These are phyloP conservation scores for Mellivora capensis DNA, from an alignment of 2,113 vertebrate species.

Conservation along the genomic window DNA sequence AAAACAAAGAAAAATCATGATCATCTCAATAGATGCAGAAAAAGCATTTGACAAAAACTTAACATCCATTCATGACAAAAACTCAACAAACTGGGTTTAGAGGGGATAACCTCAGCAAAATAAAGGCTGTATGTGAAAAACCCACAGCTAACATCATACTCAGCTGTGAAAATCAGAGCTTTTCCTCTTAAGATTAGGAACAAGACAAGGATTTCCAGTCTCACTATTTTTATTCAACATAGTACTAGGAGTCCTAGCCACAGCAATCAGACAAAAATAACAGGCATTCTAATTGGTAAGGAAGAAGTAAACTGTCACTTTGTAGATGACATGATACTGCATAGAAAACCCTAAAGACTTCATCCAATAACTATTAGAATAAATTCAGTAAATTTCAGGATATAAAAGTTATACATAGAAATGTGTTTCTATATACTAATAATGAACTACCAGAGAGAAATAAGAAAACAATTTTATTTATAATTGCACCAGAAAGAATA, in stretches of 20 bases:
- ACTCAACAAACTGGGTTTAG: not conserved
- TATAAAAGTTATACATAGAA: not conserved
- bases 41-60: not conserved
- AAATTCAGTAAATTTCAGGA: not conserved
- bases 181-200: not conserved
- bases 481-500: not conserved
- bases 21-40: not conserved
- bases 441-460: not conserved
- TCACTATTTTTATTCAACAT: not conserved
- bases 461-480: not conserved
- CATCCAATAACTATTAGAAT: not conserved
- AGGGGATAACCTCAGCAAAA: not conserved
- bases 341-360: not conserved
- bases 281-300: not conserved
- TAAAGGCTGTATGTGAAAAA: not conserved
- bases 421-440: not conserved
- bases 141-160: not conserved
- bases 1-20: not conserved
- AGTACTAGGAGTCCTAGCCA: not conserved
- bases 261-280: not conserved
- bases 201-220: not conserved
- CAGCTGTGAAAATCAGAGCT: not conserved
- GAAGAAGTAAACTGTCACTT: not conserved
- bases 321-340: not conserved
- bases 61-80: not conserved